phyloP scores from a whole-genome alignment of 2,113 vertebrate genomes.

The Nestor notabilis region DNA sequence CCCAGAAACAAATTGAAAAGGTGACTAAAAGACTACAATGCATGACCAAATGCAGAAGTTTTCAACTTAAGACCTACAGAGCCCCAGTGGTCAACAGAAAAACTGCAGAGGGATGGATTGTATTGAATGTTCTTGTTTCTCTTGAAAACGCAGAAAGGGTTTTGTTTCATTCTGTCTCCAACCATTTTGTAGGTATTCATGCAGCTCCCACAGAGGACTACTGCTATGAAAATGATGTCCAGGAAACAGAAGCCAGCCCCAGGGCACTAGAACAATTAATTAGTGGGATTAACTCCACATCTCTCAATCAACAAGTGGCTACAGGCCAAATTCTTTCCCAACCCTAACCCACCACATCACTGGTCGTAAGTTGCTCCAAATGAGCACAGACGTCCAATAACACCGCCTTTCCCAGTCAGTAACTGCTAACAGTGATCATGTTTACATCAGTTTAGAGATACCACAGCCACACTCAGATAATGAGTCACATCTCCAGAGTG shows the following conservation, averaged over 20 bases:
- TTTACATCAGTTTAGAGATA: background rate
- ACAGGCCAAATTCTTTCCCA: background rate
- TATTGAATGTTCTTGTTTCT: background rate
- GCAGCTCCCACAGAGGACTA: background rate
- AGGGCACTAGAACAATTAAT: background rate
- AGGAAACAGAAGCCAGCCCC: background rate
- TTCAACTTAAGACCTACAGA: background rate
- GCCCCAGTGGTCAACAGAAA: background rate
- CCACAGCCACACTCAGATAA: background rate
- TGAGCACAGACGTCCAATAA: background rate
- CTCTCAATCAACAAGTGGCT: background rate
- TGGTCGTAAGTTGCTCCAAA: background rate
- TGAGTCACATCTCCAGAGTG: fast-evolving
- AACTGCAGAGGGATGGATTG: background rate
- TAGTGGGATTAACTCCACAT: background rate
- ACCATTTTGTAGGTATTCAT: background rate
- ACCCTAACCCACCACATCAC: background rate
- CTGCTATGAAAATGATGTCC: background rate
- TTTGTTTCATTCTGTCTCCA: background rate
- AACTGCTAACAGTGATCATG: background rate
- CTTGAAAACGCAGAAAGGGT: background rate
- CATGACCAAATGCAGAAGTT: background rate
- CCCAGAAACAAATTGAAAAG: background rate
- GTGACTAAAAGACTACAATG: background rate
- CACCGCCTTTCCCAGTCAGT: background rate